These are phyloP conservation scores for Meloidogyne exigua DNA, from an alignment of 1,140 invertebrate genomes.

Conservation along the genomic window DNA sequence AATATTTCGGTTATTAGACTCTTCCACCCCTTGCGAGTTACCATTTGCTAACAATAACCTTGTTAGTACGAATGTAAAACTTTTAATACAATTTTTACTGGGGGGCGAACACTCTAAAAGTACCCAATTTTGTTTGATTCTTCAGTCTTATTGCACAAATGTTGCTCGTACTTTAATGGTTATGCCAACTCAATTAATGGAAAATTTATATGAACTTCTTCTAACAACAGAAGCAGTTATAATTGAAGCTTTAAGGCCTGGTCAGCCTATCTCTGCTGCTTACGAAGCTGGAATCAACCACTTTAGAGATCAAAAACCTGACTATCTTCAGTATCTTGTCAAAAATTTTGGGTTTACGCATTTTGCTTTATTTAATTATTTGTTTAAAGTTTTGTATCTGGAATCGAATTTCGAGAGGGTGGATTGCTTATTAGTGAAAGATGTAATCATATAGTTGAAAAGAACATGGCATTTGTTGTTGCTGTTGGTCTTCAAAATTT, in stretches of 20 bases:
- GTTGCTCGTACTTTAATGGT: slow-evolving; percentile 94
- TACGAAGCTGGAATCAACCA: slow-evolving; percentile 80
- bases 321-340: slow-evolving; percentile 83
- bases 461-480: slow-evolving; percentile 92
- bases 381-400: slow-evolving; percentile 78
- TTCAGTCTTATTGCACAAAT: slow-evolving; percentile 88
- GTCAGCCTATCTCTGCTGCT: slow-evolving; percentile 80
- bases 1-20: too few species aligned
- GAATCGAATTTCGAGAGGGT: slow-evolving; percentile 94
- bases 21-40: too few species aligned
- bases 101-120: too few species aligned
- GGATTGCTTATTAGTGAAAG: slow-evolving; percentile 87
- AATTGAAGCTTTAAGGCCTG: slow-evolving; percentile 79
- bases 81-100: too few species aligned
- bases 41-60: too few species aligned
- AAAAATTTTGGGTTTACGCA: slow-evolving; percentile 80
- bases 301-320: slow-evolving; percentile 83
- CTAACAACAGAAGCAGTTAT: slow-evolving; percentile 87
- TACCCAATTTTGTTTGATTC: not conserved
- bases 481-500: slow-evolving; percentile 89
- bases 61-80: too few species aligned
- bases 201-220: slow-evolving; percentile 87
- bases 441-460: slow-evolving; percentile 76
- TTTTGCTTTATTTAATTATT: not conserved
- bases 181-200: slow-evolving; percentile 78